Evolutionary conservation across 2,797 vertebrate species (phyloP).

Genomic region (Carapus acus): DNA sequence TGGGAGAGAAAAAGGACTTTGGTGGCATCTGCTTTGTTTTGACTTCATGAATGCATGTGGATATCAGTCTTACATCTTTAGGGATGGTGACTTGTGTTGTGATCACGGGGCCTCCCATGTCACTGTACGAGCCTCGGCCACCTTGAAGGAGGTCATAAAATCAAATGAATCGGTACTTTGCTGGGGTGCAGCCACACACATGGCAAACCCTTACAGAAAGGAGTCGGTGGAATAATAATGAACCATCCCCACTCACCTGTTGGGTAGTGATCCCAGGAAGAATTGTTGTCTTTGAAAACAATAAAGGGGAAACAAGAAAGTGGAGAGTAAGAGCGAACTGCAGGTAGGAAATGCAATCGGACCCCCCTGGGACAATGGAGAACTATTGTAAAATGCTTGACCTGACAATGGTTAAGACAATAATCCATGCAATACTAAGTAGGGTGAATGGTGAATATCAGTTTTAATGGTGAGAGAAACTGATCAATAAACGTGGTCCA

Average conservation of each 20-base stretch:
- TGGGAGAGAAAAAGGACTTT: neutral
- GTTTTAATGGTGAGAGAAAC: too few relatives aligned
- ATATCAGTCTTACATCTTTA: slow-evolving; percentile 94
- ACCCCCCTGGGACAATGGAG: too few relatives aligned
- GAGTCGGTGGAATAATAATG: neutral
- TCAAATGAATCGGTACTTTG: slow-evolving; percentile 3
- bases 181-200: neutral
- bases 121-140: slow-evolving; percentile 88
- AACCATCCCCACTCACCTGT: slow-evolving; percentile 61
- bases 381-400: too few relatives aligned
- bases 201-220: slow-evolving; percentile 1
- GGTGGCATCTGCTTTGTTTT: neutral
- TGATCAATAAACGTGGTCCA: too few relatives aligned
- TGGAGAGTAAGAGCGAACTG: slow-evolving; percentile 1
- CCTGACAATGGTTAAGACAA: too few relatives aligned
- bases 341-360: too few relatives aligned
- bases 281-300: slow-evolving; percentile 62
- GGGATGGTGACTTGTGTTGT: slow-evolving; percentile 99
- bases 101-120: slow-evolving; percentile 93
- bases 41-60: too few relatives aligned
- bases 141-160: slow-evolving; percentile 59
- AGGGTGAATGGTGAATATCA: too few relatives aligned
- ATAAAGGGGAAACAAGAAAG: slow-evolving; percentile 15
- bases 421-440: too few relatives aligned
- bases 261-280: slow-evolving; percentile 75